phyloP scores from a whole-genome alignment of 1,140 invertebrate species.

The Aphelenchoides besseyi region DNA sequence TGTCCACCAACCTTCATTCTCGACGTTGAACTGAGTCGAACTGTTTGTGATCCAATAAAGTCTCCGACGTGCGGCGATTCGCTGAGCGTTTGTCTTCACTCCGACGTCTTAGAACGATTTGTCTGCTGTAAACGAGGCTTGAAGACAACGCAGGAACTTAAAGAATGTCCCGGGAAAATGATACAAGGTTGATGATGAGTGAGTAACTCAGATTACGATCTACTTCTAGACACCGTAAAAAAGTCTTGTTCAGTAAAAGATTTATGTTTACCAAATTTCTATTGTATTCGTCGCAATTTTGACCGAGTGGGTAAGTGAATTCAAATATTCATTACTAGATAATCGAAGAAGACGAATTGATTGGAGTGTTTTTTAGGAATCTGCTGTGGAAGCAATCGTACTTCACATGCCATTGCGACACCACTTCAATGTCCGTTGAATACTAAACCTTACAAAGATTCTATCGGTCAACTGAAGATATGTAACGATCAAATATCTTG shows the following conservation, averaged over 20 bases:
- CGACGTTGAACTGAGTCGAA: slow-evolving; percentile 29
- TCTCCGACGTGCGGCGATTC: slow-evolving; percentile 24
- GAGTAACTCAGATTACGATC: too few relatives aligned
- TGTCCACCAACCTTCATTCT: slow-evolving; percentile 29
- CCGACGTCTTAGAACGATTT: slow-evolving; percentile 28
- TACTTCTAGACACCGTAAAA: too few relatives aligned
- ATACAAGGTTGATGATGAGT: slow-evolving; percentile 30
- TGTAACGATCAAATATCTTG: slow-evolving; percentile 22
- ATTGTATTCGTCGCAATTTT: slow-evolving; percentile 33
- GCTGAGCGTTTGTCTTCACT: slow-evolving; percentile 24
- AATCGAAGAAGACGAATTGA: not conserved
- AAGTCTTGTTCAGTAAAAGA: slow-evolving; percentile 17
- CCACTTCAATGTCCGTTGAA: slow-evolving; percentile 23
- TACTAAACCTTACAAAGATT: slow-evolving; percentile 28
- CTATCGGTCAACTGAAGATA: slow-evolving; percentile 15
- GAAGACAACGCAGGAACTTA: slow-evolving; percentile 23
- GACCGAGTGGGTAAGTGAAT: slow-evolving; percentile 30
- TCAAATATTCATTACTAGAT: too few relatives aligned
- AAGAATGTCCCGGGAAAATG: slow-evolving; percentile 32
- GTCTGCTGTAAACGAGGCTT: slow-evolving; percentile 30
- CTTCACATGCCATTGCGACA: not conserved
- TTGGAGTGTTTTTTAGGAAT: slow-evolving; percentile 25
- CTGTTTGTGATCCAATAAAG: slow-evolving; percentile 23
- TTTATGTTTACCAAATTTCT: slow-evolving; percentile 27
- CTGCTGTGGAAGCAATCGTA: too few relatives aligned